Percentiles rank a stretch among this genome's conserved stretches.
Evolutionary conservation across 1,140 invertebrate genomes (phyloP).

Genomic region (Zaprionus lachaisei): DNA sequence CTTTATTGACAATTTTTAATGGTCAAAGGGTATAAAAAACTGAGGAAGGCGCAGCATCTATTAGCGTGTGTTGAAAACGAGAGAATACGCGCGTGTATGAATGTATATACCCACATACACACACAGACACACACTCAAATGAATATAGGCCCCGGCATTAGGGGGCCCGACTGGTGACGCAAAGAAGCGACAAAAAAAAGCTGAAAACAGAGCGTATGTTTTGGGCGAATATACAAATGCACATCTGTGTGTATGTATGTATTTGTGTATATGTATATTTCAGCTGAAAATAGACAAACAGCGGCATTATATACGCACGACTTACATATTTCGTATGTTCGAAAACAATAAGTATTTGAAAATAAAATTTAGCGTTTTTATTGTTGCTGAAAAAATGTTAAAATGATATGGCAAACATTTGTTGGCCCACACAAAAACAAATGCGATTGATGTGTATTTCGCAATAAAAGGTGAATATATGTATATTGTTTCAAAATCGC

Average conservation of each 20-base stretch:
- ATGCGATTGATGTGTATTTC: constrained; percentile 6
- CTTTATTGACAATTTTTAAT: too few relatives aligned
- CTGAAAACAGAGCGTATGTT: constrained; percentile 6
- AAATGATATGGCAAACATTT: constrained; percentile 20
- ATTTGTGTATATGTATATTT: constrained; percentile 5
- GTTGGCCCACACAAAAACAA: not conserved
- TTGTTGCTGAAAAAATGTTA: constrained; percentile 4
- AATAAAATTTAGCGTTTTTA: constrained; percentile 8
- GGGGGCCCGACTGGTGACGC: constrained; percentile 71
- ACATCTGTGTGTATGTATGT: not conserved
- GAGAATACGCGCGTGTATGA: constrained; percentile 15
- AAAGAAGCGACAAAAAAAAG: constrained; percentile 35
- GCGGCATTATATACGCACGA: constrained; percentile 2
- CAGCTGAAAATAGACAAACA: constrained; percentile 41
- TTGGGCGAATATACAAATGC: constrained; percentile 3
- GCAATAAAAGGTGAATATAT: constrained; percentile 6
- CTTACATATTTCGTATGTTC: not conserved
- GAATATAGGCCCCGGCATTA: constrained; percentile 32
- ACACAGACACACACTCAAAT: constrained; percentile 19
- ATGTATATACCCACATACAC: not conserved
- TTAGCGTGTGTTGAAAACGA: constrained; percentile 49
- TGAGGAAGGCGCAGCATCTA: constrained; percentile 41
- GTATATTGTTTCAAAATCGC: not conserved
- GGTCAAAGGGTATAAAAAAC: too few relatives aligned
- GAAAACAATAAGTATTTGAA: constrained; percentile 23